These are phyloP conservation scores for Heliconius erato DNA, from an alignment of 2,888 invertebrate genomes.

Conservation along the genomic window DNA sequence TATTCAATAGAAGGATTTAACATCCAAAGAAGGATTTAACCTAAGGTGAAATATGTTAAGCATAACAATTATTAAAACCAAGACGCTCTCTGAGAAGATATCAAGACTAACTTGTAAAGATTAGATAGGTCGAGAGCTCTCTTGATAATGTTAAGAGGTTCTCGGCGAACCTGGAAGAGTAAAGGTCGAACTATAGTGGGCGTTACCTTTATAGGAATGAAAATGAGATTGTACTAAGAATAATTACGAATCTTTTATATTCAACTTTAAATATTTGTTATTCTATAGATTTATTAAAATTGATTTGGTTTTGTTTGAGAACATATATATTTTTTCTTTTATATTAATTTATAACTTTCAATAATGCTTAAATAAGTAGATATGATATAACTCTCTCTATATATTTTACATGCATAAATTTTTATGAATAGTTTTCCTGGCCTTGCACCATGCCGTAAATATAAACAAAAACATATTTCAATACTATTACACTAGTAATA, in stretches of 20 bases:
- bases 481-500: too few relatives aligned
- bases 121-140: slow-evolving; percentile 46
- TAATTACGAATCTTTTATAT: not conserved
- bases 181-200: slow-evolving; percentile 28
- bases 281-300: not conserved
- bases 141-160: slow-evolving; percentile 38
- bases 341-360: not conserved
- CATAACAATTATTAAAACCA: slow-evolving; percentile 6
- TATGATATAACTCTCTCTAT: not conserved
- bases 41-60: not conserved
- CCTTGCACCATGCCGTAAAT: too few relatives aligned
- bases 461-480: too few relatives aligned
- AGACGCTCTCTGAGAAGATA: slow-evolving; percentile 33
- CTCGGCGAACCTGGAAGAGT: slow-evolving; percentile 30
- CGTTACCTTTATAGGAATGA: slow-evolving; percentile 15
- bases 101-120: slow-evolving; percentile 41
- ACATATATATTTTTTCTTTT: not conserved
- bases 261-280: not conserved
- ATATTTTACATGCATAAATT: not conserved
- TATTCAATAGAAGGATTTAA: not conserved
- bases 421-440: too few relatives aligned
- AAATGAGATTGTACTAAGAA: slow-evolving; percentile 11
- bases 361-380: not conserved
- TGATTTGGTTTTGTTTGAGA: not conserved
- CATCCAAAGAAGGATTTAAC: not conserved